Evolutionary conservation across 2,797 vertebrate genomes (phyloP).

Genomic region (Holocentrus rufus): DNA sequence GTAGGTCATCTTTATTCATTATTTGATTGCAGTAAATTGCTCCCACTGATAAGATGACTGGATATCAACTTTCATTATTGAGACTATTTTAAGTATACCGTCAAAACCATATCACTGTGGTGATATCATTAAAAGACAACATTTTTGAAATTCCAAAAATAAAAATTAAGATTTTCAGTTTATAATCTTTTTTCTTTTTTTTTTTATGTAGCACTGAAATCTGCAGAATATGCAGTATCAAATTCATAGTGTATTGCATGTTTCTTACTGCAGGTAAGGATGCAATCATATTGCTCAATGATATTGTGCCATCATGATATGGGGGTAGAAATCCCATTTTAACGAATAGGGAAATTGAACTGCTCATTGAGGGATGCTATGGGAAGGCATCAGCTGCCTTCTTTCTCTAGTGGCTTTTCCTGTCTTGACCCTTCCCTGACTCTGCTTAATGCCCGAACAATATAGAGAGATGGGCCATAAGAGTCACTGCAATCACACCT

Average conservation of each 20-base stretch:
- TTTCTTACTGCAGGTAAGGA: slow-evolving; percentile 31
- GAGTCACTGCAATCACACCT: slow-evolving; percentile 70
- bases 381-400: slow-evolving; percentile 45
- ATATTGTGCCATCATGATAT: too few relatives aligned
- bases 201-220: neutral
- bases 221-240: neutral
- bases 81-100: too few relatives aligned
- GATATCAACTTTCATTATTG: too few relatives aligned
- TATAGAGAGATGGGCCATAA: slow-evolving; percentile 71
- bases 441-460: slow-evolving; percentile 70
- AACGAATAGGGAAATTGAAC: slow-evolving; percentile 42
- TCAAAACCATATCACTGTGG: too few relatives aligned
- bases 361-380: slow-evolving; percentile 49
- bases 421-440: slow-evolving; percentile 74
- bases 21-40: too few relatives aligned
- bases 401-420: slow-evolving; percentile 40
- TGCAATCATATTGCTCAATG: too few relatives aligned
- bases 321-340: slow-evolving; percentile 37
- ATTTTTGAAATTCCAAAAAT: too few relatives aligned
- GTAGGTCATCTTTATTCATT: too few relatives aligned
- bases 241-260: neutral
- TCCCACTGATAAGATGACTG: too few relatives aligned
- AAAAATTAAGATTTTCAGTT: too few relatives aligned
- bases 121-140: too few relatives aligned
- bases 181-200: too few relatives aligned